These are phyloP conservation scores for Ardeotis arabs DNA, from an alignment of 2,113 vertebrate genomes.

Conservation along the genomic window DNA sequence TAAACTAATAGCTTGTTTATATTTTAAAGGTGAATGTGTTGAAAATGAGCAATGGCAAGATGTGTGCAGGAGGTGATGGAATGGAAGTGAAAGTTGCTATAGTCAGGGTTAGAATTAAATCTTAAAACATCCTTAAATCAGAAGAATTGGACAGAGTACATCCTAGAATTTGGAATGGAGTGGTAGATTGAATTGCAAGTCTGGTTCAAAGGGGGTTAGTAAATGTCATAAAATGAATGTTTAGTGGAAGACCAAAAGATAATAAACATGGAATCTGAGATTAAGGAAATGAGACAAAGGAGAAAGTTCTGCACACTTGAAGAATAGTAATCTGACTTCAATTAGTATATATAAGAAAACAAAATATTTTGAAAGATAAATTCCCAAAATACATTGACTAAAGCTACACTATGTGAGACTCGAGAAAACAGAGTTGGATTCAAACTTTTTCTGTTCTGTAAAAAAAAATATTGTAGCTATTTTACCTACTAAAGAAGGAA, in stretches of 20 bases:
- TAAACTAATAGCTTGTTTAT: background rate
- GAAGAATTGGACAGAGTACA: rapidly evolving
- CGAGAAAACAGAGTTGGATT: background rate
- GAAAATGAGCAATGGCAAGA: background rate
- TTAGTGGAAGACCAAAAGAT: background rate
- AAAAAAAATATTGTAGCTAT: background rate
- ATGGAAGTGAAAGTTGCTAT: background rate
- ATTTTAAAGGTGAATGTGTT: background rate
- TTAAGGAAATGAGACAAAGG: background rate
- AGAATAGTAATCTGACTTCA: background rate
- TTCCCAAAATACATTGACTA: background rate
- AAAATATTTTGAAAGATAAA: background rate
- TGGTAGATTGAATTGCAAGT: background rate
- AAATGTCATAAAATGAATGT: background rate
- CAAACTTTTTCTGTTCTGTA: background rate
- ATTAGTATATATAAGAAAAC: background rate
- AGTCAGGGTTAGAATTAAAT: background rate
- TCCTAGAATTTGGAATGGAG: background rate
- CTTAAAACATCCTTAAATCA: background rate
- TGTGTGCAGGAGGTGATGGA: background rate
- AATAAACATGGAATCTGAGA: background rate
- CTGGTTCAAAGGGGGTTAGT: rapidly evolving
- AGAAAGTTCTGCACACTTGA: background rate
- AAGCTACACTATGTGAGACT: background rate
- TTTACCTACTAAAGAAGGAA: background rate